Base-by-base conservation (phyloP, 2,888 invertebrate genomes). In the Augiades crinisus region DNA sequence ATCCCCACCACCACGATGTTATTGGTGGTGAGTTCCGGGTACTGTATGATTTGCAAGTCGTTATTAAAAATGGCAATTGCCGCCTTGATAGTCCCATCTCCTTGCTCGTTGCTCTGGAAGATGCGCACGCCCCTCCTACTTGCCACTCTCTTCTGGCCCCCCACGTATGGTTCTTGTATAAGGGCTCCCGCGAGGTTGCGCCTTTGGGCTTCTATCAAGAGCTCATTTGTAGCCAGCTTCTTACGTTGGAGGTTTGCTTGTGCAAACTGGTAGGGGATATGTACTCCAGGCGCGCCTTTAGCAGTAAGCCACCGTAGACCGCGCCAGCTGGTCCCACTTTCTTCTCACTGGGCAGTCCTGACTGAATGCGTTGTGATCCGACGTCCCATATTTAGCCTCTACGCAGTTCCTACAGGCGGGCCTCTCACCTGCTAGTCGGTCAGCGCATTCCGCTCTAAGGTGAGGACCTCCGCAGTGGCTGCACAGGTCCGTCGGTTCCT, bases 251-350 rank as follows among this genome's bases (percentile, higher is more conserved):
- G 22, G 21, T 33, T n/a, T 22, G 27, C 10, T 17, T 13, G n/a
- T 30, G 16, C 6, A n/a, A n/a, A n/a, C n/a, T n/a, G n/a, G n/a
- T n/a, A n/a, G n/a, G n/a, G n/a, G n/a, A n/a, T n/a, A n/a, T n/a
- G n/a, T n/a, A n/a, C n/a, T n/a, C n/a, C 24, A 7, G n/a, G 12
- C 24, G 16, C 14, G 34, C 36, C 58, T 33, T 60, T 52, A 59
- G 53, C 57, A 56, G 8, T 59, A 59, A 0, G 58, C 40, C 6
- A 58, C 51, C 0, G 31, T 43, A 0, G 50, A 13, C 7, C 61
- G 30, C 0, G 61, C 59, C 6, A 59, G 6, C 0, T 27, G 19
- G n/a, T 60, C 60, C 59, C 58, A 61, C 24, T 13, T 55, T 5
- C 8, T 36, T 0, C 55, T 6, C 0, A 34, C 17, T 0, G 52